phyloP scores from a whole-genome alignment of 2,888 invertebrate genomes.

The Netelia inedita region DNA sequence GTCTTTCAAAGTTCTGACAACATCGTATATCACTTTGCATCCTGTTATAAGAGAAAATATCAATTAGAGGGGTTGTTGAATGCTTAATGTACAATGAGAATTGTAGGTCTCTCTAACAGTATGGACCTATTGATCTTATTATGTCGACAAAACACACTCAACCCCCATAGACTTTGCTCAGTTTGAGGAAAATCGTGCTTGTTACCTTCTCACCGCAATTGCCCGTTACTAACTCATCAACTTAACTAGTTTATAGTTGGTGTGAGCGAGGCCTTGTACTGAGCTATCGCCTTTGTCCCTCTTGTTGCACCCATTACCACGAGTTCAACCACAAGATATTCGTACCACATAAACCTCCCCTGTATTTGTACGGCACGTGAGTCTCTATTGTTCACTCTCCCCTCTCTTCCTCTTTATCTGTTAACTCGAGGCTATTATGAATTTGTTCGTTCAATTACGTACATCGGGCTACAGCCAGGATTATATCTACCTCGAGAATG shows the following conservation, averaged over 20 bases:
- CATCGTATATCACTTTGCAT: neutral
- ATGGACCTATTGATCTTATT: slow-evolving; percentile 13
- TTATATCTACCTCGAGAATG: neutral
- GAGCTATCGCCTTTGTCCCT: slow-evolving; percentile 28
- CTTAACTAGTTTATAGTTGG: neutral
- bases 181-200: neutral
- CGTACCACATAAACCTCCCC: neutral
- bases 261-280: neutral
- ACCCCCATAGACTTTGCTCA: neutral
- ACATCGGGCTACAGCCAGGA: neutral
- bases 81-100: slow-evolving; percentile 9
- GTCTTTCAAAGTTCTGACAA: neutral
- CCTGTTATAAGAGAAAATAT: slow-evolving; percentile 4
- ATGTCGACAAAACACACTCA: slow-evolving; percentile 19
- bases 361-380: neutral
- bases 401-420: neutral
- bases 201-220: neutral
- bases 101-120: neutral
- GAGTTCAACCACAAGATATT: slow-evolving; percentile 22
- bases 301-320: neutral
- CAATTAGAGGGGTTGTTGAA: slow-evolving; percentile 35
- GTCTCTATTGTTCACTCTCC: neutral
- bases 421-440: neutral
- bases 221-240: neutral
- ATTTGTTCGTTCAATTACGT: neutral